Conservation (phyloP, 2,113 vertebrate genomes). For the Dasyornis broadbenti region DNA sequence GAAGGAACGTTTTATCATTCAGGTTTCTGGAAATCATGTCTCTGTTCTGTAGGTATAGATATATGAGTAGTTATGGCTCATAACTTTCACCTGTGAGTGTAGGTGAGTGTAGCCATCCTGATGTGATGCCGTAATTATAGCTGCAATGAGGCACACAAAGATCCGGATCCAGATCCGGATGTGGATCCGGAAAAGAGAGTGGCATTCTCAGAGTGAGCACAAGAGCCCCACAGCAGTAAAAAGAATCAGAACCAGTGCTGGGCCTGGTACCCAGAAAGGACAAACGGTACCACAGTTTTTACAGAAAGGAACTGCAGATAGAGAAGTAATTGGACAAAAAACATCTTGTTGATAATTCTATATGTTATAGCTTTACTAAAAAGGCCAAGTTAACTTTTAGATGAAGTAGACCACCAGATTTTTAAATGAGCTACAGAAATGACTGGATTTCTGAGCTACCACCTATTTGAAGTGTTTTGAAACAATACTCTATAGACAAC, state of each 20-base stretch:
- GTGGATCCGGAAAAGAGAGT: background rate
- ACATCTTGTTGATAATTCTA: background rate
- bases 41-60: background rate
- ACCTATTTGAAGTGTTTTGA: background rate
- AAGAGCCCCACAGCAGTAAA: background rate
- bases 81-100: background rate
- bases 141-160: background rate
- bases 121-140: background rate
- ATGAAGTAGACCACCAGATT: background rate
- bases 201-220: background rate
- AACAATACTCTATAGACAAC: background rate
- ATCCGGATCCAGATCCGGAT: too few relatives aligned
- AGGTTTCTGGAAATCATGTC: background rate
- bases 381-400: background rate
- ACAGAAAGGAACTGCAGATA: background rate
- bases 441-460: background rate
- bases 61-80: background rate
- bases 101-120: background rate
- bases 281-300: background rate
- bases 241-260: background rate
- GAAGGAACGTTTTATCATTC: background rate
- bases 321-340: background rate
- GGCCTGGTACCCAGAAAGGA: background rate
- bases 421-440: background rate
- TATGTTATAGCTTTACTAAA: background rate